A percentile compares a stretch with the other conserved stretches of the same genome.
These are phyloP conservation scores for Danio kyathit DNA, from an alignment of 2,797 vertebrate genomes.

Conservation along the genomic window DNA sequence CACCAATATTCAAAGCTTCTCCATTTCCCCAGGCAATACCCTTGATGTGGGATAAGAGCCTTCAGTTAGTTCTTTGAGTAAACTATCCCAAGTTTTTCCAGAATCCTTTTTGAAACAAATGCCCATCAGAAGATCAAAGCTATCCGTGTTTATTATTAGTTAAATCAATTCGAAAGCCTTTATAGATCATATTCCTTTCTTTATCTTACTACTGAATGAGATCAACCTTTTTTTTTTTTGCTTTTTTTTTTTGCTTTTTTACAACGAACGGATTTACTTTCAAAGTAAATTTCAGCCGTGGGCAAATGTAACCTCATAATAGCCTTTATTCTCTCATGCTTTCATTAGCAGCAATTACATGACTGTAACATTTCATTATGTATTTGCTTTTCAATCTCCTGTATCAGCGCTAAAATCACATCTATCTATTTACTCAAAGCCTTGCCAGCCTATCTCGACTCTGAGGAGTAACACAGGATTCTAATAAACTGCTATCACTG, in stretches of 20 bases:
- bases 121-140: constrained; percentile 34
- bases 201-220: constrained; percentile 16
- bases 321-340: constrained; percentile 29
- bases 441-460: constrained; percentile 48
- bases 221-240: constrained; percentile 2
- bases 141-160: constrained; percentile 14
- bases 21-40: constrained; percentile 6
- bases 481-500: constrained; percentile 63
- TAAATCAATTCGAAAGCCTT: constrained; percentile 16
- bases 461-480: constrained; percentile 50
- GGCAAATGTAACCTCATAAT: constrained; percentile 19
- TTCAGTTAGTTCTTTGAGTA: constrained; percentile 20
- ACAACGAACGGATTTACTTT: constrained; percentile 33
- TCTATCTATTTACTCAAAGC: constrained; percentile 52
- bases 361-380: constrained; percentile 48
- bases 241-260: neutral
- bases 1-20: constrained; percentile 21
- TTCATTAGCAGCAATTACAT: constrained; percentile 58
- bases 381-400: constrained; percentile 43
- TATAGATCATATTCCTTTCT: constrained; percentile 15
- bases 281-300: constrained; percentile 24
- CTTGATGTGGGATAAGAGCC: constrained; percentile 34
- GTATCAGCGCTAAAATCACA: constrained; percentile 48
- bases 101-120: constrained; percentile 2
- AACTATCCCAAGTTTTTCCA: neutral